Evolutionary conservation across 92 coral and sea anemone genomes (phyloP), one percentile per base, ranked within the genome.

Genomic region (Zoanthus sociatus): DNA sequence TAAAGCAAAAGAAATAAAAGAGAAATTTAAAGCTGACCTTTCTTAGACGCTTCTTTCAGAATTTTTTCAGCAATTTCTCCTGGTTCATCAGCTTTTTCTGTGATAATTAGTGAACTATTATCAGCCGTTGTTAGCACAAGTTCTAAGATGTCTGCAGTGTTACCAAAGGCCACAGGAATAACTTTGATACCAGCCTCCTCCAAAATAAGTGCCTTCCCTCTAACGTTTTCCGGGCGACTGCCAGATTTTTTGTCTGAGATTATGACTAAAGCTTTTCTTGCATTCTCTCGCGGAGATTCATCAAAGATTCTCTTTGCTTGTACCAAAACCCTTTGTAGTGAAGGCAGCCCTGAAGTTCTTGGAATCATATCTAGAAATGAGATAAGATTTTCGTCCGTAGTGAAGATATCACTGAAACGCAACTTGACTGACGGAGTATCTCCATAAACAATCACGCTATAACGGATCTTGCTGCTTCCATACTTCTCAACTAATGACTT

Each of bases 131-230:
- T 79, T 47, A 79, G 60, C 71, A 32, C 30, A 12, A 79, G 44
- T 56, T 94, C 98, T 37, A 77, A 79, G n/a, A 63, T 58, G 31
- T 94, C 94, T 11, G 92, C 96, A 37, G 87, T 88, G 45, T 92
- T 75, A 15, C 98, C 98, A 82, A 93, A 55, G 30, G 96, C 96
- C 73, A 96, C 95, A 9, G 98, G 91, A 69, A 96, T 93, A 21
- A 96, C 96, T 64, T 94, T 86, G 71, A 96, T 82, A 9, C 94
- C 92, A 46, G 91, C 88, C 71, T 79, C 86, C 20, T 93, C 94
- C 77, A 96, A 55, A 0, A 86, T 83, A 72, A 69, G 67, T 5
- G 90, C 94, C 71, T 92, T 88, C 4, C 47, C 74, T 21, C 71
- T 86, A 45, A 96, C 72, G 76, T 93, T 79, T 44, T 78, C 87